phyloP scores from a whole-genome alignment of 1,140 invertebrate genomes.

The Drosophila suzukii region DNA sequence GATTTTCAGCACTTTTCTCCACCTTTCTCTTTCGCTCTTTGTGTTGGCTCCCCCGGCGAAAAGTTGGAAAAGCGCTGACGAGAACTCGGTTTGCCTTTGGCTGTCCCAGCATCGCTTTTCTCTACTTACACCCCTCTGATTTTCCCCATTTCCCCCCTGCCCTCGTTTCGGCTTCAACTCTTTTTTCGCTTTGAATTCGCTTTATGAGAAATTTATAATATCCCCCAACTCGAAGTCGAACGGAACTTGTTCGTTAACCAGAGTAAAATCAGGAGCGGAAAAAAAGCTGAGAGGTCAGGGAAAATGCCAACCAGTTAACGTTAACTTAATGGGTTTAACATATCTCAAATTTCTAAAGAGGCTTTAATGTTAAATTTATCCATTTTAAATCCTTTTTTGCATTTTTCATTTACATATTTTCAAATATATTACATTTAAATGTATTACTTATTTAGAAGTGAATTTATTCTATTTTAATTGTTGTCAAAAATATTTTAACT shows the following conservation, averaged over 20 bases:
- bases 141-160: conserved; percentile 15
- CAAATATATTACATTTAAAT: no score
- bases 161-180: conserved; percentile 37
- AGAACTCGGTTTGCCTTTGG: conserved; percentile 47
- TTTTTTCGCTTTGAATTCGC: conserved; percentile 43
- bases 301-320: conserved; percentile 11
- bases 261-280: not conserved
- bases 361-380: no score
- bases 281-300: conserved; percentile 6
- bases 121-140: conserved; percentile 3
- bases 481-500: no score
- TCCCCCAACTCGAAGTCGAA: conserved; percentile 32
- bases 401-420: no score
- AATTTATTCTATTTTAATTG: no score
- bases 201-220: conserved; percentile 41
- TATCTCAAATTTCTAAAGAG: no score
- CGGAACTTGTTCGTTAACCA: conserved; percentile 15
- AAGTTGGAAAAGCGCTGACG: conserved; percentile 61
- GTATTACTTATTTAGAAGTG: no score
- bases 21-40: conserved; percentile 9
- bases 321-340: not conserved
- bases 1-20: not conserved
- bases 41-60: conserved; percentile 37
- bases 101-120: conserved; percentile 16
- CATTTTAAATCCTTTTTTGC: no score